phyloP scores from a whole-genome alignment of 2,888 invertebrate genomes.

The Gastrophysa polygoni region DNA sequence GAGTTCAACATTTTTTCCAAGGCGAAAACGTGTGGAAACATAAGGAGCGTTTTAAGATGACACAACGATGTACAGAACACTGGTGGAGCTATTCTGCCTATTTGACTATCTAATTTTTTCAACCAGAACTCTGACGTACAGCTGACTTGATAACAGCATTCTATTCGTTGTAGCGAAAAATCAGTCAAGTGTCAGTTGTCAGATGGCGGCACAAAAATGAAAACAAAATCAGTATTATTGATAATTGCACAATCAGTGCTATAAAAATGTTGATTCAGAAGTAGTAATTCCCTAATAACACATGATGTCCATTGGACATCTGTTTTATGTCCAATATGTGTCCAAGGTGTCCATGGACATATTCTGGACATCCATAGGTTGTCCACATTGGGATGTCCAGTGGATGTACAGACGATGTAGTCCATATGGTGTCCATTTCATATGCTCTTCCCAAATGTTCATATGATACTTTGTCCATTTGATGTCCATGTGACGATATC shows the following conservation, averaged over 20 bases:
- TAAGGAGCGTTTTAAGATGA: not conserved
- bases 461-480: not conserved
- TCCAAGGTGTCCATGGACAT: constrained; percentile 1
- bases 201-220: no score
- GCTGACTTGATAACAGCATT: no score
- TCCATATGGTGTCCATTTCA: not conserved
- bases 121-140: no score
- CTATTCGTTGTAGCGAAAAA: no score
- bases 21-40: not conserved
- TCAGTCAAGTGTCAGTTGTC: no score
- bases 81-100: no score
- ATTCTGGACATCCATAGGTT: not conserved
- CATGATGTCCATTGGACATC: not conserved
- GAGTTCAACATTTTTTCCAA: constrained; percentile 26
- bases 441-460: not conserved
- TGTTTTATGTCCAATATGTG: not conserved
- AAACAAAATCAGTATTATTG: no score
- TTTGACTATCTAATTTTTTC: no score
- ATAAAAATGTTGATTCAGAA: no score
- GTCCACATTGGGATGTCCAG: not conserved
- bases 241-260: no score
- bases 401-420: not conserved
- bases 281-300: not conserved
- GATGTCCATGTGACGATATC: not conserved
- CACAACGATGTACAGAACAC: no score